phyloP scores from a whole-genome alignment of 2,797 vertebrate species.

The Enteromius trimaculatus region DNA sequence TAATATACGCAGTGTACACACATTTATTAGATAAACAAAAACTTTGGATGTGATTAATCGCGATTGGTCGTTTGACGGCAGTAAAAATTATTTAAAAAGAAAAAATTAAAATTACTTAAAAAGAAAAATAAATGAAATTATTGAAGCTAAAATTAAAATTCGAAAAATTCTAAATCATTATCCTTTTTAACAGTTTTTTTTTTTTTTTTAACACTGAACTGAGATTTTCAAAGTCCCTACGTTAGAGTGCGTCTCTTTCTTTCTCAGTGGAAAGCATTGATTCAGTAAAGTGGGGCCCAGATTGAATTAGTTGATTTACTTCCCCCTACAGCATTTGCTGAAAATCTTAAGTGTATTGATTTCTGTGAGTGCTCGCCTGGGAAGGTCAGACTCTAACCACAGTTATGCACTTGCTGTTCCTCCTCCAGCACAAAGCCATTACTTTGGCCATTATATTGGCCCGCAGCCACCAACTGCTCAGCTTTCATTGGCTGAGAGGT shows the following conservation, averaged over 20 bases:
- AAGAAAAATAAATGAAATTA: not conserved
- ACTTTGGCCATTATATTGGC: slow-evolving; percentile 28
- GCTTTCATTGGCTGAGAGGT: slow-evolving; percentile 28
- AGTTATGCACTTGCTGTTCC: slow-evolving; percentile 18
- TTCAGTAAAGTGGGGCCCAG: slow-evolving; percentile 21
- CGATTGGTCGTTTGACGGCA: too few species aligned
- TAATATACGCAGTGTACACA: too few species aligned
- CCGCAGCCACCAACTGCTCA: not conserved
- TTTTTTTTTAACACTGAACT: not conserved
- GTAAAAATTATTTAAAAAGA: not conserved
- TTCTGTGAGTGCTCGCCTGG: slow-evolving; percentile 20
- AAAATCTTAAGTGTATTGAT: slow-evolving; percentile 57
- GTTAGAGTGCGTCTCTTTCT: not conserved
- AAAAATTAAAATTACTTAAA: too few species aligned
- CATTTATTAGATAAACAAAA: too few species aligned
- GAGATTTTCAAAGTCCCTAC: not conserved
- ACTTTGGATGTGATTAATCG: too few species aligned
- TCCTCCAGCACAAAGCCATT: slow-evolving; percentile 10
- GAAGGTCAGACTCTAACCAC: slow-evolving; percentile 51
- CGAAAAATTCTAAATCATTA: too few species aligned
- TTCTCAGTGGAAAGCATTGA: slow-evolving; percentile 33
- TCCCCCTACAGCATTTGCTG: slow-evolving; percentile 34
- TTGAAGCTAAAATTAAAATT: not conserved
- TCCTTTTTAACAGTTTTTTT: not conserved
- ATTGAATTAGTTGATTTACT: slow-evolving; percentile 45